Percentiles rank a stretch among this genome's conserved stretches.
Conservation (phyloP, 2,797 vertebrate species). For the Schizopygopsis pylzovi region DNA sequence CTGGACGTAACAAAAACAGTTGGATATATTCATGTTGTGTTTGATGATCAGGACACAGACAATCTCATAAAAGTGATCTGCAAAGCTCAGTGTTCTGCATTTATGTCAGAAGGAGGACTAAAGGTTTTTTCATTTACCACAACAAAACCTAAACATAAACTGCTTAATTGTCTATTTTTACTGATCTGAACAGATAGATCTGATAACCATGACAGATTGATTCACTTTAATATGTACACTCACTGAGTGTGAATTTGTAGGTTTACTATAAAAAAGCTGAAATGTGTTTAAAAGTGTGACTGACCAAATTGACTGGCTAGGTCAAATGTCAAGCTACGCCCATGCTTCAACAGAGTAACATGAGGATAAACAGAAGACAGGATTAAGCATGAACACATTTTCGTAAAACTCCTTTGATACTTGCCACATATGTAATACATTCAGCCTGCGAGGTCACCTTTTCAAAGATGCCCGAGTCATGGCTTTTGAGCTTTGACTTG, state of each 20-base stretch:
- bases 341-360: background rate
- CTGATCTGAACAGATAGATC: background rate
- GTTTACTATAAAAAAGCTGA: background rate
- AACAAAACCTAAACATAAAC: background rate
- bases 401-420: background rate
- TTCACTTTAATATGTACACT: background rate
- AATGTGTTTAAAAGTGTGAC: background rate
- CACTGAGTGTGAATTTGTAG: background rate
- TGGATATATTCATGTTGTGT: background rate
- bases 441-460: constrained; percentile 74
- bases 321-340: background rate
- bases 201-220: background rate
- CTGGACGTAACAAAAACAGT: background rate
- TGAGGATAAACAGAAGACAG: background rate
- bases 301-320: background rate
- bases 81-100: too few species aligned
- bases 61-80: too few species aligned
- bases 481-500: constrained; percentile 74
- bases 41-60: too few species aligned
- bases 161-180: background rate
- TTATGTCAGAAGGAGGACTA: too few species aligned
- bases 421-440: constrained; percentile 16
- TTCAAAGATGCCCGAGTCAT: constrained; percentile 80
- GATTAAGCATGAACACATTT: background rate
- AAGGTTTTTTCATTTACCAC: background rate